Conservation (phyloP, 2,797 vertebrate genomes). For the Eulemur albifrons region DNA sequence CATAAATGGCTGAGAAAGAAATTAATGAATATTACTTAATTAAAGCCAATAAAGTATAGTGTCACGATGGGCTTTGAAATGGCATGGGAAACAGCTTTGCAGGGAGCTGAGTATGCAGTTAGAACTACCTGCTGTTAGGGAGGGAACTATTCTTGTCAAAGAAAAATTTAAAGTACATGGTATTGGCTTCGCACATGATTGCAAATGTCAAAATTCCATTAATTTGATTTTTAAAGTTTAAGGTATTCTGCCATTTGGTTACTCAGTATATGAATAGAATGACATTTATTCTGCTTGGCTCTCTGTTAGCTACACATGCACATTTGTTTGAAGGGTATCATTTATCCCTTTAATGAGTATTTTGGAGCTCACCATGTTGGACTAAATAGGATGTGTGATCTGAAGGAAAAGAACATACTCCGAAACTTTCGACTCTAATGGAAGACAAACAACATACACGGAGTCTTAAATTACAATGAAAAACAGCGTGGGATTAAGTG, state of each 20-base stretch:
- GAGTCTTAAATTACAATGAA: not conserved
- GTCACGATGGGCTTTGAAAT: conserved; percentile 48
- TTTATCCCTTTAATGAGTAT: conserved; percentile 67
- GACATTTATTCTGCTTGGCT: conserved; percentile 78
- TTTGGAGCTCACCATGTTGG: conserved; percentile 53
- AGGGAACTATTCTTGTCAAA: conserved; percentile 58
- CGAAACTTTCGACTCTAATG: not conserved
- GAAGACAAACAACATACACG: not conserved
- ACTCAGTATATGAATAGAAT: conserved; percentile 77
- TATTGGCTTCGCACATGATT: conserved; percentile 68
- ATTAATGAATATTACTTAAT: conserved; percentile 33
- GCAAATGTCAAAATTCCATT: conserved; percentile 80
- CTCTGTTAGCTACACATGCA: conserved; percentile 52
- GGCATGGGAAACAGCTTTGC: conserved; percentile 41
- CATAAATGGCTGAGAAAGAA: conserved; percentile 33
- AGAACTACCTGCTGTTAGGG: conserved; percentile 66
- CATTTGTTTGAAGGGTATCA: conserved; percentile 67
- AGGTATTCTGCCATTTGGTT: conserved; percentile 79
- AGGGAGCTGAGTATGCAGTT: conserved; percentile 14
- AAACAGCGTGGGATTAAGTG: not conserved
- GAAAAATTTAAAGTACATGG: conserved; percentile 63
- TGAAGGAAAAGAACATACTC: conserved; percentile 32
- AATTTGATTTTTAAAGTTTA: conserved; percentile 82
- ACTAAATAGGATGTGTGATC: conserved; percentile 5
- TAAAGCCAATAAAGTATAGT: not conserved